Evolutionary conservation across 2,888 invertebrate genomes (phyloP), one percentile per base, ranked within the genome.

Genomic region (Polydrusus tereticollis): DNA sequence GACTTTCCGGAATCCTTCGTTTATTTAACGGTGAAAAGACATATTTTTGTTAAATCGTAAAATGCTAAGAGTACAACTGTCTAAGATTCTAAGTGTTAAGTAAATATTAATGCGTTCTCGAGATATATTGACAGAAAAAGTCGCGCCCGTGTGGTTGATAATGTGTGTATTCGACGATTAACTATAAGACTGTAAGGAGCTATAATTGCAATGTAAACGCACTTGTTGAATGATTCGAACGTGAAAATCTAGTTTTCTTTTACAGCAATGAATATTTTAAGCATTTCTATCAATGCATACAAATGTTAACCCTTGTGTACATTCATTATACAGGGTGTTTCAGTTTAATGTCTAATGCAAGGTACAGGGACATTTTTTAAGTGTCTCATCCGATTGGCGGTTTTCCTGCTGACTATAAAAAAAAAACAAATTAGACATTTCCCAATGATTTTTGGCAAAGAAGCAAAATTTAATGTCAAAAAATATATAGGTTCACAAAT

Each of bases 1-100:
- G 20, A 21, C 66, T 67, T 72, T 72, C 71, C 72, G 67, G 72
- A 67, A 72, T 72, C 14, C 45, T 12, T 4, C 36, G 72, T 71
- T 68, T 68, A 60, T 68, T 74, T 74, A 74, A 74, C 74, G 74
- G 74, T 74, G 59, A 68, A 71, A 59, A 36, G 64, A 26, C 33
- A 72, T 69, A 75, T 75, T 74, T 72, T 72, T 75, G 63, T 65
- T 72, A 75, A 75, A 75, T 75, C 69, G 72, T 72, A 65, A 75
- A 75, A 75, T 63, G 58, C 71, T 23, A 59, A 74, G 74, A 74
- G 67, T 57, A 70, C 55, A 64, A 68, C 59, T 18, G 67, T 74
- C 74, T 55, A 71, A 71, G 67, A 64, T 64, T 74, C 74, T 74
- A 74, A 74, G 74, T 74, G 74, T 50, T 74, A 45, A 50, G 59